Conservation (phyloP, 2,797 vertebrate genomes). For the Crenichthys baileyi region DNA sequence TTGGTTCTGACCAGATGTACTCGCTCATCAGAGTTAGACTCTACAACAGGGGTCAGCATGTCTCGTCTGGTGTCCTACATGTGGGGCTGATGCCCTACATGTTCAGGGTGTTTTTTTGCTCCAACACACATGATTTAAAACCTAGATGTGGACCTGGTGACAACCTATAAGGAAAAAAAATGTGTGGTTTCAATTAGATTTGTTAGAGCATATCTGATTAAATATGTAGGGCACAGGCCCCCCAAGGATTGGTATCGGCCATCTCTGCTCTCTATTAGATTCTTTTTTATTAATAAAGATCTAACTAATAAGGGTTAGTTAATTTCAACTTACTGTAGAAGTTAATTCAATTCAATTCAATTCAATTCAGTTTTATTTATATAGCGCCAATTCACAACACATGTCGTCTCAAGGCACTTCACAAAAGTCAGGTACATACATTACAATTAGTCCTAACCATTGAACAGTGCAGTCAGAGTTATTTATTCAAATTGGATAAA, state of each 20-base stretch:
- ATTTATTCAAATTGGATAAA: too few relatives aligned
- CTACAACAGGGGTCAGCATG: not conserved
- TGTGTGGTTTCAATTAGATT: not conserved
- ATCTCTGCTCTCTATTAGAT: not conserved
- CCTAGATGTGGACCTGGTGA: not conserved
- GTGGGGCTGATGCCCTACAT: not conserved
- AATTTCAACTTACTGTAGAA: not conserved
- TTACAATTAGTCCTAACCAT: too few relatives aligned
- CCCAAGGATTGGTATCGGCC: not conserved
- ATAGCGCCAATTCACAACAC: too few relatives aligned
- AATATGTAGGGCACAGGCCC: not conserved
- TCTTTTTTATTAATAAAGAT: not conserved
- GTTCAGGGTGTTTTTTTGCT: not conserved
- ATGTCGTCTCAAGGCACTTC: too few relatives aligned
- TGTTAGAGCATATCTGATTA: not conserved
- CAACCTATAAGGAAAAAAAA: not conserved
- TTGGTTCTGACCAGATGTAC: too few relatives aligned
- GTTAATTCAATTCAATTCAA: too few relatives aligned
- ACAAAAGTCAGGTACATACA: too few relatives aligned
- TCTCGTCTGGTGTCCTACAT: not conserved
- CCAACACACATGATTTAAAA: not conserved
- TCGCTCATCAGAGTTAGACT: too few relatives aligned
- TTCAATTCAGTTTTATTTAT: too few relatives aligned
- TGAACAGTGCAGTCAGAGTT: too few relatives aligned
- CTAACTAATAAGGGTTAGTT: not conserved